Conservation (phyloP, 1,140 invertebrate species). For the Orchestia grillus region DNA sequence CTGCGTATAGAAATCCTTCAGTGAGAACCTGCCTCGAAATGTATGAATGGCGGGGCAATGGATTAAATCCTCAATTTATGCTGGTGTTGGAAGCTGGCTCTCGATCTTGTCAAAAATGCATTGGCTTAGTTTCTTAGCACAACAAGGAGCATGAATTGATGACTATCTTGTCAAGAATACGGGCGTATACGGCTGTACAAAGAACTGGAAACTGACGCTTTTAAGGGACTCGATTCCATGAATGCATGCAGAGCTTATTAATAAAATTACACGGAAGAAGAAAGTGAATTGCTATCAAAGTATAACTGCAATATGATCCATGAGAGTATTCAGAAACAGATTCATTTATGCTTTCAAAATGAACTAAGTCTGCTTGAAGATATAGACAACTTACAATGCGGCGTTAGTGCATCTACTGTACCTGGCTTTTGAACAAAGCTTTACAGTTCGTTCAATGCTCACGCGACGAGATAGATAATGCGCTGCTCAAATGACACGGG, state of each 20-base stretch:
- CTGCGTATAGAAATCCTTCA: conserved; percentile 20
- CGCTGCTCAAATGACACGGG: too few relatives aligned
- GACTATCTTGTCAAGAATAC: not conserved
- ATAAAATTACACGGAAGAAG: not conserved
- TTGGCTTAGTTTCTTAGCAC: not conserved
- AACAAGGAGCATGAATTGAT: not conserved
- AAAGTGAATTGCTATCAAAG: not conserved
- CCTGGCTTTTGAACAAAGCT: too few relatives aligned
- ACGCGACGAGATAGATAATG: too few relatives aligned
- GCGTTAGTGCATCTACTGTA: too few relatives aligned
- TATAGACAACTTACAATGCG: too few relatives aligned
- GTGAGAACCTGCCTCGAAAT: not conserved
- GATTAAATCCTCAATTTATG: not conserved
- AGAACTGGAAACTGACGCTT: not conserved
- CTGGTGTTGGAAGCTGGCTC: not conserved
- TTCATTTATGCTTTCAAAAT: not conserved
- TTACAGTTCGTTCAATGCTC: too few relatives aligned
- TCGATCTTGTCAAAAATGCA: not conserved
- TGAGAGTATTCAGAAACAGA: not conserved
- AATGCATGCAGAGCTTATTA: not conserved
- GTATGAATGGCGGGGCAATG: not conserved
- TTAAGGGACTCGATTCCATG: not conserved
- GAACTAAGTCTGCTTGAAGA: not conserved
- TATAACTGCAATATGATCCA: not conserved
- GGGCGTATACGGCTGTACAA: not conserved